Evolutionary conservation across 2,888 invertebrate genomes (phyloP), one percentile per base, ranked within the genome.

Genomic region (Morpho achilles): DNA sequence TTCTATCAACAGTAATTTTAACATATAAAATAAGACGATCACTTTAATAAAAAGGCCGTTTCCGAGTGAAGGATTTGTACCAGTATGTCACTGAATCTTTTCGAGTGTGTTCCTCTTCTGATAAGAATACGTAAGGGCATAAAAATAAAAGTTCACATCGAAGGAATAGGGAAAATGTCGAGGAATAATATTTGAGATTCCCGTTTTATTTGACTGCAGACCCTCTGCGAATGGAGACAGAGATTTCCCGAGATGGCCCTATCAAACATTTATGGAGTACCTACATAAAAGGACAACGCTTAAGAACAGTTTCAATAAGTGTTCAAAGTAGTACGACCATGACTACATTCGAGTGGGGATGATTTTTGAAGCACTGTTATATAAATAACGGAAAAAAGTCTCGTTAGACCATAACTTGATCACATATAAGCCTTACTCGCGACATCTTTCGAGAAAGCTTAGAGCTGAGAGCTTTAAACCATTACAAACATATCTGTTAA

Each of bases 61-160:
- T 80, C 73, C 70, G 77, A 76, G 74, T 75, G 77, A 79, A 79
- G 81, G 84, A 84, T 87, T 85, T 81, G 81, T 85, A 82, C 79
- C 84, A 85, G 84, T 85, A 83, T 83, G 83, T 84, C 82, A 82
- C 79, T 79, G 84, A 83, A 83, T 86, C 82, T 75, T 77, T 76
- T 75, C 74, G 77, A 82, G 87, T 82, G 87, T 86, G 88, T 86
- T 86, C 79, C 82, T 79, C 70, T 78, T 77, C 84, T 82, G 89
- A 90, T 90, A 90, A 88, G 89, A 86, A 86, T 87, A 87, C 85
- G 87, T 84, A 84, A 80, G 83, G 80, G 84, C 83, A 88, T 90
- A 90, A 89, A 89, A 90, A 90, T 90, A 90, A 89, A 90, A 88
- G 89, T 90, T 88, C 88, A 82, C 87, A 85, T 88, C 79, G 86